phyloP scores from a whole-genome alignment of 2,888 invertebrate genomes.

The Phengaris alcon region DNA sequence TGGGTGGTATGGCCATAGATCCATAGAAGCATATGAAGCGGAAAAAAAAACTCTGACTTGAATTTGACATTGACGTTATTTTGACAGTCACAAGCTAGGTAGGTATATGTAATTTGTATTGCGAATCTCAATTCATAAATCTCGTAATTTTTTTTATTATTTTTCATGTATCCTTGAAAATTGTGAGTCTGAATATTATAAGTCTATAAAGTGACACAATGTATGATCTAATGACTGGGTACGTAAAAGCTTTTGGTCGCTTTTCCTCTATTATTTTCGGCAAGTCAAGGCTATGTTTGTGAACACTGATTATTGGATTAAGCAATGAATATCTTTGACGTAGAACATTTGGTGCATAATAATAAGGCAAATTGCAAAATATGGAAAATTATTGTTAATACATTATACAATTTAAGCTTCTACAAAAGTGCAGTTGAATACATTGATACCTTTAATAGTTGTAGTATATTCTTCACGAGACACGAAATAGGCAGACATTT shows the following conservation, averaged over 20 bases:
- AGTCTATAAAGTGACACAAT: slow-evolving; percentile 15
- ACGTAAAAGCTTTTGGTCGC: background rate
- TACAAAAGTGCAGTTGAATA: background rate
- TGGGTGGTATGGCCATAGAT: background rate
- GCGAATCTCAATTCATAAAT: background rate
- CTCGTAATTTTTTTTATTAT: slow-evolving; percentile 6
- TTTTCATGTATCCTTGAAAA: slow-evolving; percentile 10
- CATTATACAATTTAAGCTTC: background rate
- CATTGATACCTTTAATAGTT: background rate
- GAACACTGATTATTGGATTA: background rate
- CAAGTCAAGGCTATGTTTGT: background rate
- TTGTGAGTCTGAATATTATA: background rate
- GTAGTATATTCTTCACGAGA: background rate
- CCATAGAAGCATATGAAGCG: too few species aligned
- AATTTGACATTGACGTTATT: slow-evolving; percentile 17
- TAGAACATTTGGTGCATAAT: background rate
- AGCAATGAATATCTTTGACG: background rate
- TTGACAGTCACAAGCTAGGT: background rate
- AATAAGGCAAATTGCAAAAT: background rate
- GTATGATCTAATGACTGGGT: slow-evolving; percentile 7
- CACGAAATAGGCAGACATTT: background rate
- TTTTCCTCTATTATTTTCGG: background rate
- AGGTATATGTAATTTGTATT: background rate
- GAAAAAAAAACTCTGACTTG: too few species aligned
- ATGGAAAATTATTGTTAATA: background rate